A percentile compares a stretch with the other conserved stretches of the same genome.
phyloP scores from a whole-genome alignment of 2,113 vertebrate genomes.

The Melospiza georgiana region DNA sequence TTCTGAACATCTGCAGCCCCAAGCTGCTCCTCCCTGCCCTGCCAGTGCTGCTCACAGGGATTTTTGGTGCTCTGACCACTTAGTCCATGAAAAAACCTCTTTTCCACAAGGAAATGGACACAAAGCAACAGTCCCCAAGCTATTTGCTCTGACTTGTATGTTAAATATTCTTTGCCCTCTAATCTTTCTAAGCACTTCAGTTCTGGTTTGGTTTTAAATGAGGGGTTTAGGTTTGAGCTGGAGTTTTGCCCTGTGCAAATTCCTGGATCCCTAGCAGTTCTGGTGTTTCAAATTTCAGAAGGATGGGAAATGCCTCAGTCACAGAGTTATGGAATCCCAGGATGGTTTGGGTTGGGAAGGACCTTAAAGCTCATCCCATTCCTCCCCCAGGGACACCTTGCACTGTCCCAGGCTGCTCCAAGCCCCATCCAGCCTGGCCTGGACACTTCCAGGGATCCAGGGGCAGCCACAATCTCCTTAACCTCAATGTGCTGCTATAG shows the following conservation, averaged over 20 bases:
- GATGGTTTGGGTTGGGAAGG: neutral
- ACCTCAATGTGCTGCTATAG: fast-evolving
- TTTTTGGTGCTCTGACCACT: neutral
- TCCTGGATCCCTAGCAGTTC: neutral
- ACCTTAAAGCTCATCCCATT: neutral
- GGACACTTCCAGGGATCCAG: neutral
- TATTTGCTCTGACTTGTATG: neutral
- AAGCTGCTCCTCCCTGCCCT: neutral
- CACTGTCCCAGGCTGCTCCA: neutral
- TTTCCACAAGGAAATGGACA: neutral
- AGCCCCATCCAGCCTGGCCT: neutral
- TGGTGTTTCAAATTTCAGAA: neutral
- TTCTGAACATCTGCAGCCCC: neutral
- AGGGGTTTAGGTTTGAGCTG: neutral
- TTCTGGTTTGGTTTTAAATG: neutral
- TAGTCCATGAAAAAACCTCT: neutral
- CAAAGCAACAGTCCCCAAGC: neutral
- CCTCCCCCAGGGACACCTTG: neutral
- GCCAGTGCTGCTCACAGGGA: neutral
- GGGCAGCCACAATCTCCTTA: neutral
- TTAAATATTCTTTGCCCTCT: neutral
- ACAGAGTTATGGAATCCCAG: neutral
- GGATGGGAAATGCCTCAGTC: neutral
- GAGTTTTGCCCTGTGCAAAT: neutral
- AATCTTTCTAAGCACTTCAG: neutral